phyloP scores from a whole-genome alignment of 2,888 invertebrate genomes.

The Taphrorychus bicolor region DNA sequence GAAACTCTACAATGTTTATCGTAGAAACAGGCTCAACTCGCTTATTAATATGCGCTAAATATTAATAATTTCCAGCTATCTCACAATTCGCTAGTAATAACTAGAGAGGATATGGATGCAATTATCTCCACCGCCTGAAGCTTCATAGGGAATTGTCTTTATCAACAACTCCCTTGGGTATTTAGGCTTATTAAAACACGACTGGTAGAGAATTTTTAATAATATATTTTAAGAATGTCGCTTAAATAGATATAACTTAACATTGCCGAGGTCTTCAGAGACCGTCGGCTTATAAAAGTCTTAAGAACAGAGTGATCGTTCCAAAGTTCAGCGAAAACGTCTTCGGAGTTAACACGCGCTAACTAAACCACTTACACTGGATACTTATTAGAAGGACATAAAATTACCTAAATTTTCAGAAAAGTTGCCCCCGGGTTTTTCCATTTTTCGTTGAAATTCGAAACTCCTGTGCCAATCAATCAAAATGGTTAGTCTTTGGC shows the following conservation, averaged over 20 bases:
- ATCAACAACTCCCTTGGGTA: too few relatives aligned
- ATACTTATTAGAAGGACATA: not conserved
- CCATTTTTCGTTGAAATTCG: conserved; percentile 10
- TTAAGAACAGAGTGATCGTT: not conserved
- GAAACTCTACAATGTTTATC: too few relatives aligned
- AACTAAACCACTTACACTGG: not conserved
- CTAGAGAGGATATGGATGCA: too few relatives aligned
- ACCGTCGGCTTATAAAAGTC: not conserved
- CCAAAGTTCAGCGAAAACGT: conserved; percentile 13
- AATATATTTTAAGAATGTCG: conserved; percentile 9
- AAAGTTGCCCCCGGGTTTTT: not conserved
- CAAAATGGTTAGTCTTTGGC: too few relatives aligned
- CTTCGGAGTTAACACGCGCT: conserved; percentile 1
- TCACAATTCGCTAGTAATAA: too few relatives aligned
- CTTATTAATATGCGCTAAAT: too few relatives aligned
- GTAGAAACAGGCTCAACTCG: too few relatives aligned
- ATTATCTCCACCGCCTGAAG: too few relatives aligned
- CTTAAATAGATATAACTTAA: conserved; percentile 7
- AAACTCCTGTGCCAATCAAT: too few relatives aligned
- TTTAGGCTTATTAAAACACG: not conserved
- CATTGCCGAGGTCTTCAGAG: not conserved
- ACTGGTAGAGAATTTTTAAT: not conserved
- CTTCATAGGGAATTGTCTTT: too few relatives aligned
- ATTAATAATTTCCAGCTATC: too few relatives aligned
- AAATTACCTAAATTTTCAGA: not conserved